Evolutionary conservation across 2,888 invertebrate species (phyloP), one percentile per base, ranked within the genome.

Genomic region (Chymomyza amoena): DNA sequence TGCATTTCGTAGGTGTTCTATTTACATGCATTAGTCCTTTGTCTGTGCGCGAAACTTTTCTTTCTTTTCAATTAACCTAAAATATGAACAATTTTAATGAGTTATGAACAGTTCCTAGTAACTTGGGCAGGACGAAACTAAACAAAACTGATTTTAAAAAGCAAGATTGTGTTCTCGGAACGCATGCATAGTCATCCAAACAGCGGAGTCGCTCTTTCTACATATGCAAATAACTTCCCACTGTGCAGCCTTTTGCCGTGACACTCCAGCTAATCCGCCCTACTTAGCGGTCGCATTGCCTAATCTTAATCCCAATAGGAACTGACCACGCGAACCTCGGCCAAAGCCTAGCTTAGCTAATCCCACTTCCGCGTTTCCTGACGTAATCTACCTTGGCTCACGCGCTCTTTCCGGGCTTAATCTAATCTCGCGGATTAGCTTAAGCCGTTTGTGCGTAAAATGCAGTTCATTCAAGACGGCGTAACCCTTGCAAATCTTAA

Each of bases 221-320:
- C 3, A 20, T 45, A 45, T 45, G 39, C 39, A 45, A 45, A 45
- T 13, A 45, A 45, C 39, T 45, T 45, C 39, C 1, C 39, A 45
- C 13, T 25, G 4, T 16, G 7, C 3, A 18, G 52, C 1, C 51
- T 13, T n/a, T 18, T n/a, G 1, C 10, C 18, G 10, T 6, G 5
- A 63, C 52, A 60, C 50, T 68, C 52, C 59, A 70, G 59, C 66
- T 64, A 86, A 77, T 83, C 79, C 76, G 60, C 39, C 56, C 63
- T 66, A 68, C 69, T 73, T 69, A 73, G 78, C 76, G 84, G 80
- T 79, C 36, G 36, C 36, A 36, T 36, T 73, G 65, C 70, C 73
- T 80, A 79, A 79, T 79, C 84, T 79, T 79, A 70, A 83, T 73
- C 81, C 87, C 69, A 76, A 79, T 71, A 76, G 81, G 84, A 81